Conservation (phyloP, 2,113 vertebrate species). For the human region DNA sequence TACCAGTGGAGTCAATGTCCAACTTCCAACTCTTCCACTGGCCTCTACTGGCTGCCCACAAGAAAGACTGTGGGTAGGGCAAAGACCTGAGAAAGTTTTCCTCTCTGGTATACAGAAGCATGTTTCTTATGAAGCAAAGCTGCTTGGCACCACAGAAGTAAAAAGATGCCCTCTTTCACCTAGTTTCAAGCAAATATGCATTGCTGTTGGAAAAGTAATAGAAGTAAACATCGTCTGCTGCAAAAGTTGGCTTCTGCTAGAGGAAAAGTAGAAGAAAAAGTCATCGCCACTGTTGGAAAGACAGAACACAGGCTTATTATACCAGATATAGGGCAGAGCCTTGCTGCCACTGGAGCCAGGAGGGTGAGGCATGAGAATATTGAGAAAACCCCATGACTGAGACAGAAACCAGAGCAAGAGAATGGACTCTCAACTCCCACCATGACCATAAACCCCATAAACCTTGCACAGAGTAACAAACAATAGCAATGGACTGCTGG, state of each 20-base stretch:
- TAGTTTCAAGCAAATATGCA: neutral
- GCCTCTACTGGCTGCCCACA: neutral
- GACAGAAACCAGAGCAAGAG: neutral
- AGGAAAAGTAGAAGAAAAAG: neutral
- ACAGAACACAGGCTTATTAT: neutral
- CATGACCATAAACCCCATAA: neutral
- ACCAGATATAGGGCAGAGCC: neutral
- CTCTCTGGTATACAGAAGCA: neutral
- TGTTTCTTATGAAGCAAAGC: neutral
- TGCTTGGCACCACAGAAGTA: neutral
- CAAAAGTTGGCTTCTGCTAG: neutral
- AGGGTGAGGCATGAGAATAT: rapidly evolving
- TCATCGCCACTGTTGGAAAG: neutral
- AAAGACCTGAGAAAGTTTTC: neutral
- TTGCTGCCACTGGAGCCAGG: too few relatives aligned
- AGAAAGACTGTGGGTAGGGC: neutral
- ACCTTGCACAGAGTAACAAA: neutral
- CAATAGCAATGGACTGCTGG: neutral
- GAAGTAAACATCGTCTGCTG: neutral
- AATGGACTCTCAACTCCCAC: neutral
- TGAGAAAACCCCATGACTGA: neutral
- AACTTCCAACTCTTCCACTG: neutral
- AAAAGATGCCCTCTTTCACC: neutral
- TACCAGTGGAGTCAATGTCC: neutral
- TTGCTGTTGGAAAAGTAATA: neutral